Conservation (phyloP, 2,888 invertebrate species). For the Agriotes lineatus region DNA sequence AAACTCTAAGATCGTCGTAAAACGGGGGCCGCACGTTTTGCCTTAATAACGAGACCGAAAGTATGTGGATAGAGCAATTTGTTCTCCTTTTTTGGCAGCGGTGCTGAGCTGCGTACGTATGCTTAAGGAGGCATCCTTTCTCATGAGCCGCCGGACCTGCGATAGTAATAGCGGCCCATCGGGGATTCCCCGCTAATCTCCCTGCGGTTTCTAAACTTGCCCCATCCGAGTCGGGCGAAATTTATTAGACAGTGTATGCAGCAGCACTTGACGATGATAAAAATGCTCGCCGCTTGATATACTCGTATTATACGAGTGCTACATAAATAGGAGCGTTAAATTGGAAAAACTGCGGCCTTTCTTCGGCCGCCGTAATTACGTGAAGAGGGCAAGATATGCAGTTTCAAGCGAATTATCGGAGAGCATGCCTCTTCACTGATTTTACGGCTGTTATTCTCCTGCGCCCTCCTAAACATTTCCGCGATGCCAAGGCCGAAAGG, state of each 20-base stretch:
- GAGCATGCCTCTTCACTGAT: neutral
- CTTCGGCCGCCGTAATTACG: neutral
- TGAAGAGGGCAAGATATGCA: neutral
- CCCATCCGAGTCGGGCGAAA: slow-evolving; percentile 35
- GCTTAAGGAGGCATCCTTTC: slow-evolving; percentile 36
- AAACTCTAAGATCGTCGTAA: slow-evolving; percentile 13
- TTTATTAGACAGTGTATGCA: slow-evolving; percentile 36
- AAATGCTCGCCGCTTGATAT: slow-evolving; percentile 25
- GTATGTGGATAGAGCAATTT: slow-evolving; percentile 36
- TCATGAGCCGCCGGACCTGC: slow-evolving; percentile 42
- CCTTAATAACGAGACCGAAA: slow-evolving; percentile 32
- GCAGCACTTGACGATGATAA: slow-evolving; percentile 37
- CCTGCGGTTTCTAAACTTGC: slow-evolving; percentile 43
- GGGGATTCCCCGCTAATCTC: slow-evolving; percentile 50
- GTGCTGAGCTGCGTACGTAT: slow-evolving; percentile 32
- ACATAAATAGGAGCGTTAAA: slow-evolving; percentile 18
- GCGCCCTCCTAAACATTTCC: too few relatives aligned
- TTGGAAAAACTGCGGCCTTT: slow-evolving; percentile 23
- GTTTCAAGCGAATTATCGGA: slow-evolving; percentile 14
- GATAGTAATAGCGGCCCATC: slow-evolving; percentile 46
- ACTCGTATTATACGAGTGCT: neutral
- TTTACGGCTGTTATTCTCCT: neutral
- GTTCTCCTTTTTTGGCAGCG: slow-evolving; percentile 28
- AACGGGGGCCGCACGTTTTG: slow-evolving; percentile 23
- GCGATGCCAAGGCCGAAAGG: too few relatives aligned